Evolutionary conservation across 2,888 invertebrate species (phyloP).

Genomic region (Nomada ferruginata): DNA sequence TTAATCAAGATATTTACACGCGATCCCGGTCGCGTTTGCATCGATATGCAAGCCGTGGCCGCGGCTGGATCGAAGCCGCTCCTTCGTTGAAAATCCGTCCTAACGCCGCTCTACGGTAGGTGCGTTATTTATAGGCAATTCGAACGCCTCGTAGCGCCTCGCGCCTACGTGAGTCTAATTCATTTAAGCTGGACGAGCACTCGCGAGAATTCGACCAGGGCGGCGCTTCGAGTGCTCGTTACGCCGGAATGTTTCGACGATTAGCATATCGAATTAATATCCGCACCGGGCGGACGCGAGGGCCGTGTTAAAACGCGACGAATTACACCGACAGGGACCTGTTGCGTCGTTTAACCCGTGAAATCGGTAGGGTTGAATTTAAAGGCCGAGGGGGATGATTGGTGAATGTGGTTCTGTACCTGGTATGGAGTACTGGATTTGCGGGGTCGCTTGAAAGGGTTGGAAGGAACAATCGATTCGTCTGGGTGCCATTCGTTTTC

Average conservation of each 20-base stretch:
- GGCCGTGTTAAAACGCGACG: slow-evolving; percentile 28
- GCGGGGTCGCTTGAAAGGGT: no score
- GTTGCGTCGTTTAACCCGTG: slow-evolving; percentile 12
- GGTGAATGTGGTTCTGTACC: not conserved
- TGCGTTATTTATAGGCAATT: slow-evolving; percentile 78
- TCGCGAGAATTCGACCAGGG: slow-evolving; percentile 49
- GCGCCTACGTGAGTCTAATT: slow-evolving; percentile 72
- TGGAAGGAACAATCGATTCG: no score
- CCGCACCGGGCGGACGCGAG: not conserved
- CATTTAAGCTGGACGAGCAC: slow-evolving; percentile 64
- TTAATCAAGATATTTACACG: slow-evolving; percentile 80
- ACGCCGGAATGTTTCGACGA: slow-evolving; percentile 48
- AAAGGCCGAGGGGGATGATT: not conserved
- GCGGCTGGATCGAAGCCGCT: slow-evolving; percentile 73
- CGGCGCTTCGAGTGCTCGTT: slow-evolving; percentile 49
- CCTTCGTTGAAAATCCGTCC: slow-evolving; percentile 73
- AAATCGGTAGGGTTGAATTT: not conserved
- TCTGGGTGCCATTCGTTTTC: no score
- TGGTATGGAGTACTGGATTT: not conserved
- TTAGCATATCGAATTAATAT: slow-evolving; percentile 53
- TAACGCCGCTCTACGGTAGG: slow-evolving; percentile 70
- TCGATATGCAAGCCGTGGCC: slow-evolving; percentile 73
- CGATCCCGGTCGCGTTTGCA: slow-evolving; percentile 72
- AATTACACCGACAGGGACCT: not conserved
- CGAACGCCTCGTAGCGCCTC: slow-evolving; percentile 73